Percentiles rank a stretch among this genome's conserved stretches.
phyloP scores from a whole-genome alignment of 30 jellyfish, hydroid and myxozoan genomes.

The Aurelia aurita region DNA sequence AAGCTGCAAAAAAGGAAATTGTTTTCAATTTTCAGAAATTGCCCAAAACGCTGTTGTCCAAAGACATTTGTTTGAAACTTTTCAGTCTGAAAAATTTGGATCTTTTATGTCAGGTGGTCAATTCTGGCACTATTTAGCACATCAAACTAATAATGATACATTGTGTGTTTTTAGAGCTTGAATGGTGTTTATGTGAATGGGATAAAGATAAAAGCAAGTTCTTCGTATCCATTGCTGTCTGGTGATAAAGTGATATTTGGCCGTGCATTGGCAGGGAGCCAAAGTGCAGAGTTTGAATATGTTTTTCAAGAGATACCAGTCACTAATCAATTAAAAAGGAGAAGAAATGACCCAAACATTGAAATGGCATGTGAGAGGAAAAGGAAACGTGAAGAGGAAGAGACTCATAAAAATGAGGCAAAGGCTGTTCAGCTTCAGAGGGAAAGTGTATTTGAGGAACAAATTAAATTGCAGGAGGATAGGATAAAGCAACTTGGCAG shows the following conservation, averaged over 20 bases:
- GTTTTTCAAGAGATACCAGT: slow-evolving; percentile 56
- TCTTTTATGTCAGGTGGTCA: no score
- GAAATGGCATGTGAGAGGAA: neutral
- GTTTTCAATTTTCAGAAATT: no score
- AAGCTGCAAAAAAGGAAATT: no score
- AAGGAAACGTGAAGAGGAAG: slow-evolving; percentile 3
- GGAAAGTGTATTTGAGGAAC: slow-evolving; percentile 51
- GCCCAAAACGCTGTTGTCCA: no score
- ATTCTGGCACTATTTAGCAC: no score
- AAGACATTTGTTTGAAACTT: no score
- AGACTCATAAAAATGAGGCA: neutral
- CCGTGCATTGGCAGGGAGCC: slow-evolving; percentile 62
- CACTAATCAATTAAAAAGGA: slow-evolving; percentile 21
- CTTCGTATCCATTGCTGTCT: slow-evolving; percentile 46
- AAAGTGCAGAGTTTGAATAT: slow-evolving; percentile 92
- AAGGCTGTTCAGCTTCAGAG: neutral
- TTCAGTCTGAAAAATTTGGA: no score
- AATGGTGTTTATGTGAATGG: slow-evolving; percentile 93
- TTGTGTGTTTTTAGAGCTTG: slow-evolving; percentile 67
- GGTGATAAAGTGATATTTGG: slow-evolving; percentile 96
- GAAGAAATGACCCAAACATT: slow-evolving; percentile 1
- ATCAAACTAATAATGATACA: no score
- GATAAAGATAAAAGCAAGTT: slow-evolving; percentile 67
- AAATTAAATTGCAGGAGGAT: slow-evolving; percentile 77
- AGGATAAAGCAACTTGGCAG: slow-evolving; percentile 47